Percentiles rank a stretch among this genome's conserved stretches.
Conservation (phyloP, 37 sponge, comb jelly and placozoan species). For the Spongilla lacustris region DNA sequence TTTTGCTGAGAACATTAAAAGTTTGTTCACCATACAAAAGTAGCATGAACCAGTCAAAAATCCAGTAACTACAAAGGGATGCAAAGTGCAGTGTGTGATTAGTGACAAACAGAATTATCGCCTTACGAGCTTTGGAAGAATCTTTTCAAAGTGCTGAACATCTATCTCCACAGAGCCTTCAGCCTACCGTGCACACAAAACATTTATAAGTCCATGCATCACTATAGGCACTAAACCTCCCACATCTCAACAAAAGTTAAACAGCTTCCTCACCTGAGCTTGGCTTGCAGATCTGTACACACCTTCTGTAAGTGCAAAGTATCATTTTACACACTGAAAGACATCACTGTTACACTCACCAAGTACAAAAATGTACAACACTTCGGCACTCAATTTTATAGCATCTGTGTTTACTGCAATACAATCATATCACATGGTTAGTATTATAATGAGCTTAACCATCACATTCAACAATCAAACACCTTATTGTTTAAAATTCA, state of each 20-base stretch:
- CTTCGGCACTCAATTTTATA: constrained; percentile 52
- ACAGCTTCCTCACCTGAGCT: constrained; percentile 58
- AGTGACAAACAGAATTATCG: not conserved
- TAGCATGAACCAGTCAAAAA: not conserved
- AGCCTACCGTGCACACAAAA: constrained; percentile 21
- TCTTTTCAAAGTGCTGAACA: constrained; percentile 78
- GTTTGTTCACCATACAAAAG: constrained; percentile 33
- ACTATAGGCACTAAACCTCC: not conserved
- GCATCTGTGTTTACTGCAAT: constrained; percentile 74
- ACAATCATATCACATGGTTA: not conserved
- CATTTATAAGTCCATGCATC: not conserved
- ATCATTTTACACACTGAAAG: not conserved
- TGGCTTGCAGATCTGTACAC: constrained; percentile 70
- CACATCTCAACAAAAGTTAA: no score
- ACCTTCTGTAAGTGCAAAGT: constrained; percentile 31
- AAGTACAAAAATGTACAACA: constrained; percentile 56
- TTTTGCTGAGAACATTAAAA: constrained; percentile 4
- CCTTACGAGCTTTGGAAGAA: constrained; percentile 78
- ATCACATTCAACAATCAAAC: no score
- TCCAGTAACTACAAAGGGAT: not conserved
- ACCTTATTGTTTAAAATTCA: no score
- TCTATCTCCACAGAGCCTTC: constrained; percentile 67
- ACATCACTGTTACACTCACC: constrained; percentile 22
- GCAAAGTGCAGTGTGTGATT: not conserved
- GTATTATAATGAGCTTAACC: no score